These are phyloP conservation scores for Pogona vitticeps DNA, from an alignment of 2,113 vertebrate genomes.

Conservation along the genomic window DNA sequence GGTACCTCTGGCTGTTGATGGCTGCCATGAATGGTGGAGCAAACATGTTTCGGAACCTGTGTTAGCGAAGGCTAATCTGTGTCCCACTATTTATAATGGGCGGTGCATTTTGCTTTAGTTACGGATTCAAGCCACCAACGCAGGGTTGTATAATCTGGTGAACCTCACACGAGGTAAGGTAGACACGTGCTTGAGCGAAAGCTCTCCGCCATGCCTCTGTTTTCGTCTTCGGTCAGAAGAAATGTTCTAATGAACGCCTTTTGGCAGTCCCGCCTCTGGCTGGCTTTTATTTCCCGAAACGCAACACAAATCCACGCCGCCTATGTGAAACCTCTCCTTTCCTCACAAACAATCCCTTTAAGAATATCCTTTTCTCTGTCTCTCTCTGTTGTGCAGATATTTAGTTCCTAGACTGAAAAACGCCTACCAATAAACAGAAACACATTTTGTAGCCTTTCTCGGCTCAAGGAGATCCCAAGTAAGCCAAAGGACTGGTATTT, in stretches of 20 bases:
- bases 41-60: too few species aligned
- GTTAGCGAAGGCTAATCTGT: too few species aligned
- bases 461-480: background rate
- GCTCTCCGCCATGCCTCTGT: too few species aligned
- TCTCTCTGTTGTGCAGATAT: background rate
- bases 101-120: too few species aligned
- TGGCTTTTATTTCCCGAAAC: background rate
- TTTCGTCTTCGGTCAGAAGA: background rate
- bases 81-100: too few species aligned
- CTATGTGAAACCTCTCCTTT: background rate
- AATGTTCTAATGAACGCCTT: background rate
- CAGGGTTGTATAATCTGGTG: too few species aligned
- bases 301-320: background rate
- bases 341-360: background rate
- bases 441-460: background rate
- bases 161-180: too few species aligned
- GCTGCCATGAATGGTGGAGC: too few species aligned
- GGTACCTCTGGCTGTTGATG: too few species aligned
- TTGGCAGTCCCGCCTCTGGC: background rate
- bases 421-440: conserved; percentile 15
- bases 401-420: background rate
- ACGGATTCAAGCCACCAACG: too few species aligned
- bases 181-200: too few species aligned
- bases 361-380: background rate
- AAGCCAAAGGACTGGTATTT: background rate